Evolutionary conservation across 2,888 invertebrate genomes (phyloP).

Genomic region (Apoda limacodes): DNA sequence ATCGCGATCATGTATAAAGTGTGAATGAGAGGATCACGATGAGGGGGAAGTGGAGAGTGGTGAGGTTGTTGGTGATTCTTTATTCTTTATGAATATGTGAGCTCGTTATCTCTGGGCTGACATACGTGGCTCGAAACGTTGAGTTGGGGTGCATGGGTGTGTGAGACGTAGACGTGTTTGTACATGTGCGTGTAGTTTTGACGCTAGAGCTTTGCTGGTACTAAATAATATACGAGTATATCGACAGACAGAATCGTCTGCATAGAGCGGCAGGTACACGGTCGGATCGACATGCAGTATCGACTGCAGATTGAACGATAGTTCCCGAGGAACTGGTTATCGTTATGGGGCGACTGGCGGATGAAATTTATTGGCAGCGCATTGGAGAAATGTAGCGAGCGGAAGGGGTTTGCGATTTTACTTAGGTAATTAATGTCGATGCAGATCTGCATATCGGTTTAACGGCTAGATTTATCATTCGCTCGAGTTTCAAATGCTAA

Average conservation of each 20-base stretch:
- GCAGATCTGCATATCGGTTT: conserved; percentile 68
- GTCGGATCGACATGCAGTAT: conserved; percentile 69
- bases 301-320: conserved; percentile 70
- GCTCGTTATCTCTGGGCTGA: conserved; percentile 61
- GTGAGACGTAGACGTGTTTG: conserved; percentile 31
- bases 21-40: conserved; percentile 66
- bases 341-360: conserved; percentile 69
- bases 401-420: conserved; percentile 70
- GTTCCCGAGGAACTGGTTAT: conserved; percentile 70
- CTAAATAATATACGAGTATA: conserved; percentile 67
- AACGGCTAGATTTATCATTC: conserved; percentile 65
- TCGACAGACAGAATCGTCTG: conserved; percentile 54
- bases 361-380: conserved; percentile 70
- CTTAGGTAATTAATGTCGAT: conserved; percentile 71
- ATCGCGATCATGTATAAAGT: conserved; percentile 61
- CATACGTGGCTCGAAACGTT: conserved; percentile 39
- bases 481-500: conserved; percentile 50
- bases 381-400: conserved; percentile 69
- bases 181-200: conserved; percentile 31
- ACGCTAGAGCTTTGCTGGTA: conserved; percentile 34
- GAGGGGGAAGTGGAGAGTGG: conserved; percentile 40
- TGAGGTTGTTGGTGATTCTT: conserved; percentile 61
- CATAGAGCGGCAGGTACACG: conserved; percentile 66
- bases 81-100: conserved; percentile 71
- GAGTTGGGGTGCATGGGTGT: no score